Percentiles rank a stretch among this genome's conserved stretches.
Conservation (phyloP, 2,888 invertebrate species). For the Drosophila mettleri region DNA sequence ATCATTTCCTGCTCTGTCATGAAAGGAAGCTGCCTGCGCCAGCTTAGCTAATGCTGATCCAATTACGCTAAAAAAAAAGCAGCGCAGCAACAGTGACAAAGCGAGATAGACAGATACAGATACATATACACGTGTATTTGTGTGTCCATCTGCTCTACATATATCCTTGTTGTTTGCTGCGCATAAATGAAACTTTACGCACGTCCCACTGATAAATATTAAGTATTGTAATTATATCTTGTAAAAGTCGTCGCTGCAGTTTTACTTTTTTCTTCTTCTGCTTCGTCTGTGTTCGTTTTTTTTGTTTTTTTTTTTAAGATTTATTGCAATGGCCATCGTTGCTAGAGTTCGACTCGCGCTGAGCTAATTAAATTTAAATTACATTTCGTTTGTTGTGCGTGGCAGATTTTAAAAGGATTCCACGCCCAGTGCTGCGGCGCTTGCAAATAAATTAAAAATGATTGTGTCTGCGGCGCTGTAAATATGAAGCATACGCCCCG, state of each 20-base stretch:
- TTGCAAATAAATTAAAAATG: constrained; percentile 69
- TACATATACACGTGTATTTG: not conserved
- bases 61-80: constrained; percentile 54
- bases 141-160: not conserved
- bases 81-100: constrained; percentile 31
- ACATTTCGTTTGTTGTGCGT: constrained; percentile 45
- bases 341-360: constrained; percentile 6
- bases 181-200: constrained; percentile 32
- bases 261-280: constrained; percentile 12
- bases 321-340: constrained; percentile 36
- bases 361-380: constrained; percentile 73
- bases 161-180: not conserved
- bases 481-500: constrained; percentile 46
- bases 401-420: constrained; percentile 47
- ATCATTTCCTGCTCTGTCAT: constrained; percentile 65
- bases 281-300: constrained; percentile 1
- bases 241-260: constrained; percentile 24
- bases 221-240: constrained; percentile 56
- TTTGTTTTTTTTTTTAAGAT: constrained; percentile 31
- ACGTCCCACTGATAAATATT: constrained; percentile 37
- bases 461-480: constrained; percentile 48
- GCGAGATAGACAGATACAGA: constrained; percentile 13
- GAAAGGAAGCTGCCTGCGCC: constrained; percentile 37
- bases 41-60: constrained; percentile 68
- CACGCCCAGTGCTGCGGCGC: constrained; percentile 28